Evolutionary conservation across 2,888 invertebrate genomes (phyloP).

Genomic region (Sesia apiformis): DNA sequence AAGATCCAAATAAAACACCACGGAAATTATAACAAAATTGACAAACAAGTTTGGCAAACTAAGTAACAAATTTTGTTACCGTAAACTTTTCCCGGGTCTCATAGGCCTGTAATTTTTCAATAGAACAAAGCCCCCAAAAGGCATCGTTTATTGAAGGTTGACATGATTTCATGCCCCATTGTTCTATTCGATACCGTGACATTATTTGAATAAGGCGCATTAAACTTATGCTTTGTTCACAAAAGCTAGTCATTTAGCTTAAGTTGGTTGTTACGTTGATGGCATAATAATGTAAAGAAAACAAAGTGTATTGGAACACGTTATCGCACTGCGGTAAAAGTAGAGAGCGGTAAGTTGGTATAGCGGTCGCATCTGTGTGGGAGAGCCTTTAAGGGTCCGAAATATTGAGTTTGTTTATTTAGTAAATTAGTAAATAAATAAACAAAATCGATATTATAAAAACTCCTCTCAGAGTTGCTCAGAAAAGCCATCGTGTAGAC

Average conservation of each 20-base stretch:
- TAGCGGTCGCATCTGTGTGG: too few species aligned
- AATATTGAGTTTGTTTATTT: too few species aligned
- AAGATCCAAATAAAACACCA: too few species aligned
- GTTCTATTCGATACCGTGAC: not conserved
- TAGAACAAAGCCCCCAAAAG: not conserved
- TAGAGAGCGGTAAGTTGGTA: too few species aligned
- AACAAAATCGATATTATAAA: not conserved
- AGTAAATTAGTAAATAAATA: not conserved
- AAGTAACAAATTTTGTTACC: too few species aligned
- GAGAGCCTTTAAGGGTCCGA: too few species aligned
- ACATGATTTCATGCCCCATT: not conserved
- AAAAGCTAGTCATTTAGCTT: not conserved
- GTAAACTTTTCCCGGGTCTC: too few species aligned
- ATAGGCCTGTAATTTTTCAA: not conserved
- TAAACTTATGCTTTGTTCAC: not conserved
- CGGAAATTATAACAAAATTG: too few species aligned
- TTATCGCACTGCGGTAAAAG: too few species aligned
- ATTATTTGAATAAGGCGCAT: not conserved
- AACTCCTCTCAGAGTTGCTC: not conserved
- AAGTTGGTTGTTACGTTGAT: not conserved
- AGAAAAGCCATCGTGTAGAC: not conserved
- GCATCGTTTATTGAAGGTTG: not conserved
- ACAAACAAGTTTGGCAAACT: too few species aligned
- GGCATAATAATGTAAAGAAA: too few species aligned
- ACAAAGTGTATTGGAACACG: too few species aligned